phyloP scores from a whole-genome alignment of 2,888 invertebrate species.

The Hylaea fasciaria region DNA sequence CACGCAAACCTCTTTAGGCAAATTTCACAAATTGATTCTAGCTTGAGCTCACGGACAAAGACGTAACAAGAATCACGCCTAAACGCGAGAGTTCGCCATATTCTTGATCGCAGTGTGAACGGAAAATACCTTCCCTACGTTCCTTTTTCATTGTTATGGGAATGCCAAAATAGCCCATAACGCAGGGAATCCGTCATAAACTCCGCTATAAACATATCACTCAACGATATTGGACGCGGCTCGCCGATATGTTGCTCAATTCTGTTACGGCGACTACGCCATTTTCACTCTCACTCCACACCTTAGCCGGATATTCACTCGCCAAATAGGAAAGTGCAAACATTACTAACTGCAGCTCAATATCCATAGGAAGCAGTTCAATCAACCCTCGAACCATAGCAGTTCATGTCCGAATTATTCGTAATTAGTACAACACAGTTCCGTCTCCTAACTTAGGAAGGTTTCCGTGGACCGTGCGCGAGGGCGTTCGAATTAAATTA shows the following conservation, averaged over 20 bases:
- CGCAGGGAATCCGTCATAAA: constrained; percentile 18
- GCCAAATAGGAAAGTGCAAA: too few relatives aligned
- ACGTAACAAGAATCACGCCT: too few relatives aligned
- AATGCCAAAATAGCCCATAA: constrained; percentile 10
- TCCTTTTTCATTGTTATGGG: not conserved
- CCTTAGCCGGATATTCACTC: too few relatives aligned
- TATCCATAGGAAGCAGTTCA: too few relatives aligned
- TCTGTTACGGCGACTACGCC: not conserved
- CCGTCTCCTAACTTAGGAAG: not conserved
- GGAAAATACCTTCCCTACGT: not conserved
- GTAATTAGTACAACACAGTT: constrained; percentile 2
- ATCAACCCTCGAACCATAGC: too few relatives aligned
- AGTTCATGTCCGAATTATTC: too few relatives aligned
- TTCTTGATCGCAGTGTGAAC: not conserved
- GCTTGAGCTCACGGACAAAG: too few relatives aligned
- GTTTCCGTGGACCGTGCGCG: not conserved
- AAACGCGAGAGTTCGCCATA: too few relatives aligned
- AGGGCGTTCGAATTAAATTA: constrained; percentile 12
- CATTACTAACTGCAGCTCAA: too few relatives aligned
- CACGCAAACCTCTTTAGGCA: too few relatives aligned
- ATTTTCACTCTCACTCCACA: too few relatives aligned
- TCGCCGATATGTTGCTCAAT: constrained; percentile 6
- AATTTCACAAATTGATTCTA: too few relatives aligned
- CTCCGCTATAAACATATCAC: constrained; percentile 29
- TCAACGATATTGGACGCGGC: constrained; percentile 23